A percentile compares a stretch with the other conserved stretches of the same genome.
Conservation (phyloP, 2,113 vertebrate species). For the Crotalus helleri region DNA sequence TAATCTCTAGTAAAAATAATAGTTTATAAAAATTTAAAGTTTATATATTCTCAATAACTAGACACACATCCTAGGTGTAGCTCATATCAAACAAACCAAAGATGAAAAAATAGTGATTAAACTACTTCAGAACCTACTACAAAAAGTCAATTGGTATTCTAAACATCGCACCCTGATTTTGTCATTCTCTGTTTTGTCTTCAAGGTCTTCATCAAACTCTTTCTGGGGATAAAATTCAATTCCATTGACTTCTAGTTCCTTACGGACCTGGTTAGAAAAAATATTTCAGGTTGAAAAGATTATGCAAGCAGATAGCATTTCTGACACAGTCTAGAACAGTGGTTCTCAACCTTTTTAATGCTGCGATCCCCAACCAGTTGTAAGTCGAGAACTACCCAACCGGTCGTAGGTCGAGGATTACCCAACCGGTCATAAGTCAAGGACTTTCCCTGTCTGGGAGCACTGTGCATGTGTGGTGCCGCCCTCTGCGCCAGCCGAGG, state of each 20-base stretch:
- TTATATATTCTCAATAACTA: neutral
- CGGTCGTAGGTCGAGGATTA: too few relatives aligned
- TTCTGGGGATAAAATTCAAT: conserved; percentile 97
- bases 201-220: conserved; percentile 95
- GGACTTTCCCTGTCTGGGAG: too few relatives aligned
- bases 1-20: neutral
- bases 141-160: conserved; percentile 21
- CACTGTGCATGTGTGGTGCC: too few relatives aligned
- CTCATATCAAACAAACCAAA: neutral
- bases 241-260: conserved; percentile 88
- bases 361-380: too few relatives aligned
- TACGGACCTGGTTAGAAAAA: conserved; percentile 79
- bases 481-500: too few relatives aligned
- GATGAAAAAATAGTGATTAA: neutral
- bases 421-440: too few relatives aligned
- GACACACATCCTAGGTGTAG: neutral
- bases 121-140: neutral
- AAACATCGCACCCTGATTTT: conserved; percentile 87
- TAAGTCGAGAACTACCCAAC: too few relatives aligned
- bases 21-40: neutral
- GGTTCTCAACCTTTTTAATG: too few relatives aligned
- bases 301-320: too few relatives aligned
- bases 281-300: conserved; percentile 16
- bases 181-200: conserved; percentile 96
- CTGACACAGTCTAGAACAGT: neutral